Evolutionary conservation across 2,888 invertebrate species (phyloP).

Genomic region (Pemphredon lugubris): DNA sequence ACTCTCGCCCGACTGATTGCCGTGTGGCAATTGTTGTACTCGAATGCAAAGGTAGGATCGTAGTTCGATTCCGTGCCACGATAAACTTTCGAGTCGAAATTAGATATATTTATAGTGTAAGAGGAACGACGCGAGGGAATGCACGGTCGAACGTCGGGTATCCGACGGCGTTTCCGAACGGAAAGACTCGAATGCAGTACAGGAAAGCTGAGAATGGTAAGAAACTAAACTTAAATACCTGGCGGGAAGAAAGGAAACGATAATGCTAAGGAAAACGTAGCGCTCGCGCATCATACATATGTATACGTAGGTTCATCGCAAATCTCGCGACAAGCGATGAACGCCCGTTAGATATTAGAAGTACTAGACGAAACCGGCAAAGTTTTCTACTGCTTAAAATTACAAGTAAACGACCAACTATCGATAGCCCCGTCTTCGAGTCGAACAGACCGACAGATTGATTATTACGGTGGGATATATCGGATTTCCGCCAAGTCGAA

Average conservation of each 20-base stretch:
- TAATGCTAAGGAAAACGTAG: constrained; percentile 7
- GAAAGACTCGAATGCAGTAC: no score
- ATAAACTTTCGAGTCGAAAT: background rate
- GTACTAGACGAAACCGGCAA: constrained; percentile 66
- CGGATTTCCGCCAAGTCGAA: constrained; percentile 21
- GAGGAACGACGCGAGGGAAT: background rate
- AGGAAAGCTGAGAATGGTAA: no score
- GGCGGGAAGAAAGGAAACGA: background rate
- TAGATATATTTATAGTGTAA: background rate
- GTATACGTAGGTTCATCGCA: constrained; percentile 36
- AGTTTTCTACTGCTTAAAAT: constrained; percentile 65
- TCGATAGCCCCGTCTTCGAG: constrained; percentile 33
- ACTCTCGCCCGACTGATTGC: background rate
- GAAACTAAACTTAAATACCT: no score
- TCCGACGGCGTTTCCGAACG: no score
- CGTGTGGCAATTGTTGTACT: background rate
- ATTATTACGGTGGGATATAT: constrained; percentile 48
- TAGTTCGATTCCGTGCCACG: constrained; percentile 8
- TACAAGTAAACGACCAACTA: constrained; percentile 59
- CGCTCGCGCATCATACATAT: constrained; percentile 60
- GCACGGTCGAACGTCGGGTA: no score
- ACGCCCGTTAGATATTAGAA: constrained; percentile 60
- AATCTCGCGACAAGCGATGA: constrained; percentile 40
- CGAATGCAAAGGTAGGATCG: constrained; percentile 2
- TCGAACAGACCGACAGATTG: constrained; percentile 30